Percentiles rank a stretch among this genome's conserved stretches.
Conservation (phyloP, 2,797 vertebrate species). For the Psittacula echo region DNA sequence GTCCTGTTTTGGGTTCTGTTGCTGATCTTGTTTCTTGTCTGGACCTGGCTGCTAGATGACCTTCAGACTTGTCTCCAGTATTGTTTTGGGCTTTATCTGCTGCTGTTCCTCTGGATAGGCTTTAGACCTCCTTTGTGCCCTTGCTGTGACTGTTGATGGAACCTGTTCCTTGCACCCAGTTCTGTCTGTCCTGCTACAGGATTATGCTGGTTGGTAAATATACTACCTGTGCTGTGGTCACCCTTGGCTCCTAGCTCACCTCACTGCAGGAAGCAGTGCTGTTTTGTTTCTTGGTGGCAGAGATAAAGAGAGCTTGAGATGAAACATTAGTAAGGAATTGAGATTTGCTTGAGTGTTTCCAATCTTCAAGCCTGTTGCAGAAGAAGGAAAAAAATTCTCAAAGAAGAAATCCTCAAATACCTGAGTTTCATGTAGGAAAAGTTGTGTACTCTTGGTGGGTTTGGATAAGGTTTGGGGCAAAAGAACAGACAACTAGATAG, state of each 20-base stretch:
- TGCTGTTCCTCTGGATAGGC: accelerated
- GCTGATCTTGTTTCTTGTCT: accelerated
- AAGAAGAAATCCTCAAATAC: neutral
- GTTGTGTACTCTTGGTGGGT: neutral
- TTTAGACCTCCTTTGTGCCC: accelerated
- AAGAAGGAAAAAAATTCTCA: neutral
- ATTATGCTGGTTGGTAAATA: accelerated
- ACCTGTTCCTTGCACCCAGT: neutral
- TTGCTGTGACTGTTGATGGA: neutral
- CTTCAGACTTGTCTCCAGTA: accelerated
- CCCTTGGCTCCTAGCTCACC: accelerated
- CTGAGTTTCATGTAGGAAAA: neutral
- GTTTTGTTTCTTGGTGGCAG: neutral
- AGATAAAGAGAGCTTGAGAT: neutral
- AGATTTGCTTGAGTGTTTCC: neutral
- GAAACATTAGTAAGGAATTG: accelerated
- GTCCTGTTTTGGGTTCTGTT: accelerated
- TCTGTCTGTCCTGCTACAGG: neutral
- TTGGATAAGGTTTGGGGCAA: neutral
- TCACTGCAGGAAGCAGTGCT: neutral
- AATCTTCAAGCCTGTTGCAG: neutral
- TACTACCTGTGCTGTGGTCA: accelerated
- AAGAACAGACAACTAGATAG: neutral
- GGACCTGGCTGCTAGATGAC: accelerated
- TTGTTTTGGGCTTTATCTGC: accelerated